Base-by-base conservation (phyloP, 2,797 vertebrate species). In the Sylvia borin region DNA sequence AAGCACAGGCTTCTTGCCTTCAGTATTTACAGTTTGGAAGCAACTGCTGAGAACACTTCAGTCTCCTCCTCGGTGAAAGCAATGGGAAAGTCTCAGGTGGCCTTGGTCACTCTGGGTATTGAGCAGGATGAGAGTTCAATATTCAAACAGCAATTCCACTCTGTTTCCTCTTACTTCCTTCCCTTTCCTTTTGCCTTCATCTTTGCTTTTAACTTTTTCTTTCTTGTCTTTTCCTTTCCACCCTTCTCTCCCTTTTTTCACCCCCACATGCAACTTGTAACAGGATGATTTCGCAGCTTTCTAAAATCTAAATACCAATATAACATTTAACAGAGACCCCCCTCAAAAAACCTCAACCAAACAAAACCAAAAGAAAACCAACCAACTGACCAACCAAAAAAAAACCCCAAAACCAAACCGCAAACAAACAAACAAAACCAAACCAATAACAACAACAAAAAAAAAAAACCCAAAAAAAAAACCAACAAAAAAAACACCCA, bases 211-310 rank as follows among this genome's bases (percentile, higher is more conserved):
- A 51, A 51, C 4, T 4, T 91, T 67, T 87, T 31, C 9, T 57
- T 70, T n/a, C 18, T 31, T 70, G 8, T 50, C 4, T 43, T 58
- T 70, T 71, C 31, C 20, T 42, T 65, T 74, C 42, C 26, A 61
- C 2, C 1, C 20, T 77, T 53, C 13, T 45, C 3, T 42, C 24
- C 13, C 31, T 27, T 26, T 26, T 8, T 2, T 3, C 13, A 5
- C 27, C 9, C n/a, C 13, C 2, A 20, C 9, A 16, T 3, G 19
- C 22, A 25, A 18, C 22, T 10, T 27, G 7, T 8, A 57, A 20
- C 7, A 64, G 31, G 31, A 42, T 42, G 38, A 82, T 77, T 74
- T 71, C 60, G 38, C 29, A 62, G 4, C 12, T 62, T 32, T 83
- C 34, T 34, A 50, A 53, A 88, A 81, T 20, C 25, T 54, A 53